Evolutionary conservation across 1,140 invertebrate species (phyloP), one percentile per base, ranked within the genome.

Genomic region (Leptopilina boulardi): DNA sequence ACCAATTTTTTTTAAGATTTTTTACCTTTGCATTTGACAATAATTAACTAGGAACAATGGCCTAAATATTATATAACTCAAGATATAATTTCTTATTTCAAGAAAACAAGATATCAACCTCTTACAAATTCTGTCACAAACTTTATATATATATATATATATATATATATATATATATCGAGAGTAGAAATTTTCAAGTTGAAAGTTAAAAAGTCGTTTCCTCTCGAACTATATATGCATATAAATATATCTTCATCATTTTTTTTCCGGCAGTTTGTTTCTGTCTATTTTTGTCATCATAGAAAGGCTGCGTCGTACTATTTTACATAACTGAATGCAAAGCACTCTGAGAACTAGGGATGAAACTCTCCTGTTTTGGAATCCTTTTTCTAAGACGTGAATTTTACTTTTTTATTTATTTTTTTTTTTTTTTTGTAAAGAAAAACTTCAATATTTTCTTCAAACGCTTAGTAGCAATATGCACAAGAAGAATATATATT

Each of bases 201-300:
- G 11, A 66, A 66, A 66, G 23, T 66, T 66, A n/a, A 26, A 51
- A 30, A 59, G 59, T 66, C 59, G 15, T 30, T 66, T 66, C 59
- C 59, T 10, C 2, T 66, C 59, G 26, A 8, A 66, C 26, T 11
- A 26, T 38, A n/a, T 11, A 21, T 56, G 21, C 21, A 66, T 66
- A 26, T 26, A 66, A 26, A 66, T 66, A 66, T n/a, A 30, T 11
- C 56, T 59, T 59, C 56, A 26, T n/a, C 15, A n/a, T 66, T 66
- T 66, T 66, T 66, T 66, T 34, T 30, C 15, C 15, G n/a, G n/a
- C 47, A 51, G 23, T 66, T n/a, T 18, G 13, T 26, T 59, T 59
- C 23, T 15, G 21, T 26, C 56, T 66, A 66, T 66, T 66, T 66
- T 66, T 66, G 26, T 30, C 23, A 66, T 34, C 34, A 38, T 9